Evolutionary conservation across 2,797 vertebrate genomes (phyloP), one percentile per base, ranked within the genome.

Genomic region (Catostomus latipinnis): DNA sequence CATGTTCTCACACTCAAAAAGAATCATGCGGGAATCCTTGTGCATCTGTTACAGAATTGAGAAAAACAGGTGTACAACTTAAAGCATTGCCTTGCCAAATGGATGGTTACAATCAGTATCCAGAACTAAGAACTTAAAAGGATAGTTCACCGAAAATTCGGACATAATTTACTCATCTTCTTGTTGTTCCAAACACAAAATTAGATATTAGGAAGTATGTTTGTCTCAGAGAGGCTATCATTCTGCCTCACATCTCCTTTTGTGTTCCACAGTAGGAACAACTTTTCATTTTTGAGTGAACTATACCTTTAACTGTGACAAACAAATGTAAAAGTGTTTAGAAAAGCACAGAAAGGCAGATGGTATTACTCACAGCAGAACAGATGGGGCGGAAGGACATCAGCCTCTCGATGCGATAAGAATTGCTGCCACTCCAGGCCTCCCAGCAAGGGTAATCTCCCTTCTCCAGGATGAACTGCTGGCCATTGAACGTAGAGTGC

Each of bases 391-490:
- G 95, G 93, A 98, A 98, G 81, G 97, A 98, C 88, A 96, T 95
- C 94, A 99, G 95, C 88, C 97, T 94, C 88, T 96, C 94, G 0
- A 96, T 91, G 0, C 94, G 95, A 87, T 97, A 98, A 85, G 97
- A 93, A 0, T 95, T 95, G 91, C 95, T 98, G 86, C 97, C 97
- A 0, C 96, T 96, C 95, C 96, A 98, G 34, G 97, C 95, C 13
- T 96, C 96, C 87, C 96, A 96, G 88, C 93, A 91, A 0, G 97
- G 97, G 84, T 98, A 98, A 87, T 97, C 96, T 6, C 97, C 97
- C 0, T 94, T 95, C 92, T 98, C 97, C 94, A 99, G 92, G 83
- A 98, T 90, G 0, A 97, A 97, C 94, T 98, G 97, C 93, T 98
- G 97, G n/a, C 97, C 97, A 9, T 94, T 94, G 93, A 96, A 98